Base-by-base conservation (phyloP, 1,140 invertebrate species). In the Carposina sasakii region DNA sequence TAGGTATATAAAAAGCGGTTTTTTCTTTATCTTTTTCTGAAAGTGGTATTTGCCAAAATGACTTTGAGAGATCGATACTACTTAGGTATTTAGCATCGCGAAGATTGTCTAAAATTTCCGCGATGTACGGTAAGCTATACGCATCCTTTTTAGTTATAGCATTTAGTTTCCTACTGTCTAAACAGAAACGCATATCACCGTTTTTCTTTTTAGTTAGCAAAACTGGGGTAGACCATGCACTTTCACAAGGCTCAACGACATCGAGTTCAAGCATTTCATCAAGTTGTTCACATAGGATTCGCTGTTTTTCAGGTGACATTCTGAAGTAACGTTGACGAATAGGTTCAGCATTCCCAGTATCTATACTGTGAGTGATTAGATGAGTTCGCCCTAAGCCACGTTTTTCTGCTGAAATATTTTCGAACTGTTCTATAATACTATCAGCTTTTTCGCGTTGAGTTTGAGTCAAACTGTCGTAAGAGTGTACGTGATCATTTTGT, bases 91-190 rank as follows among this genome's bases (percentile, higher is more conserved):
- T 47, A 15, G 44, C 44, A 16, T 47, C 33, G 10, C 44, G 13
- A 13, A 47, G 15, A 19, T 47, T 47, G 13, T 47, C 44, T 5
- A 47, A 23, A 8, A 47, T 47, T 6, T 47, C 31, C 2, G 31
- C 13, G 13, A 47, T 26, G 33, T 47, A 47, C 5, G 44, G 44
- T 3, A 47, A 15, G 12, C 21, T 22, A 15, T 47, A 47, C 3
- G 44, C 44, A 26, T 47, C 44, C 10, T 36, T 47, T 36, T 37
- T 36, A 15, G 44, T 36, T 10, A 47, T 15, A 23, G 44, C 3
- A 26, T 47, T 47, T 16, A 47, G 22, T 23, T 47, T 47, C 15
- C 44, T 36, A 37, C 15, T n/a, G 22, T 54, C 52, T 15, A 54
- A 8, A 15, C 52, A 54, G 20, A 54, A 45, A 3, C 47, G 10